Evolutionary conservation across 2,113 vertebrate genomes (phyloP).

Genomic region (Cyrtonyx montezumae): DNA sequence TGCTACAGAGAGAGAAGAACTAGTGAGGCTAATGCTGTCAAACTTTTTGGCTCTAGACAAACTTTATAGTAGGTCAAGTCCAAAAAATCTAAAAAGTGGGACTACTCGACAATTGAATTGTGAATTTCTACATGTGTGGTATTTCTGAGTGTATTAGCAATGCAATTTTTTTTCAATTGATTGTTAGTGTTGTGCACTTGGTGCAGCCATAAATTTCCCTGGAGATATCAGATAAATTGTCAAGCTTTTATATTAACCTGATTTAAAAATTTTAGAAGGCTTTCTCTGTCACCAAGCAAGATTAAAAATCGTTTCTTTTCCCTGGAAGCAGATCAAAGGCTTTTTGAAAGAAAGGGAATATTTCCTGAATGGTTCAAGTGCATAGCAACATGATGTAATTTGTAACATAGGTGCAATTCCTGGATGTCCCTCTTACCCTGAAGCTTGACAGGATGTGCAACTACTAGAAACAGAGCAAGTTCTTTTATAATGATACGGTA

Average conservation of each 20-base stretch:
- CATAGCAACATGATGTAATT: background rate
- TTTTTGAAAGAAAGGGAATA: background rate
- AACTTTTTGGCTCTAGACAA: background rate
- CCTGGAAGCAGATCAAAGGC: background rate
- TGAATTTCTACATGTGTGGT: background rate
- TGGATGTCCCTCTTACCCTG: background rate
- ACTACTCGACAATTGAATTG: background rate
- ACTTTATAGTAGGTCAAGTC: background rate
- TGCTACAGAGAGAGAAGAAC: background rate
- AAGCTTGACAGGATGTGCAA: background rate
- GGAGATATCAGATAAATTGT: background rate
- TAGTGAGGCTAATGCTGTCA: background rate
- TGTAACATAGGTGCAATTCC: background rate
- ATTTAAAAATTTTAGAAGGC: background rate
- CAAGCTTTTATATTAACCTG: background rate
- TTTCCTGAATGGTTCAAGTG: background rate
- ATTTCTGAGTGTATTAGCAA: background rate
- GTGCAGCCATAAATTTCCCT: background rate
- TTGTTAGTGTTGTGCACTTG: background rate
- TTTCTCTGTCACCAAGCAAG: background rate
- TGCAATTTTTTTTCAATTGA: background rate
- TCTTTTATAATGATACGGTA: background rate
- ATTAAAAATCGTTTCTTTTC: background rate
- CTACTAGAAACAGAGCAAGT: background rate
- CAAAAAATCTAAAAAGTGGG: background rate